These are phyloP conservation scores for Leptoclinus maculatus DNA, from an alignment of 2,797 vertebrate genomes.

Conservation along the genomic window DNA sequence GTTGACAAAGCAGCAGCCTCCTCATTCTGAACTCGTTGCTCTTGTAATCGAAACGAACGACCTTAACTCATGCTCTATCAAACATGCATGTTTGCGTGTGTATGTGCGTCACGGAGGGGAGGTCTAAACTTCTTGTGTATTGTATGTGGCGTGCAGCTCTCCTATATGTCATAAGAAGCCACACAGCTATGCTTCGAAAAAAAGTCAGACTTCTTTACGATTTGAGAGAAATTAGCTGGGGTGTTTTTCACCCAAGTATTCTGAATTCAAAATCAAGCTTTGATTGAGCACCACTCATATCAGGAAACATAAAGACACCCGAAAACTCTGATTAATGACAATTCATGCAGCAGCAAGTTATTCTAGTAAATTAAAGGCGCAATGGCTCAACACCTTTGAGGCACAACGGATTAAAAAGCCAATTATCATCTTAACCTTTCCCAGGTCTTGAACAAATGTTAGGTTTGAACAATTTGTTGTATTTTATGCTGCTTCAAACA, in stretches of 20 bases:
- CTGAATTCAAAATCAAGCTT: slow-evolving; percentile 15
- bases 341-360: slow-evolving; percentile 47
- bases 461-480: slow-evolving; percentile 2
- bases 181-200: neutral
- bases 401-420: slow-evolving; percentile 71
- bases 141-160: neutral
- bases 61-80: slow-evolving; percentile 41
- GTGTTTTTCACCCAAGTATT: neutral
- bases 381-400: slow-evolving; percentile 77
- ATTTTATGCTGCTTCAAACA: slow-evolving; percentile 38
- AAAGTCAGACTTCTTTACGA: neutral
- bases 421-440: slow-evolving; percentile 55
- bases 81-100: slow-evolving; percentile 42
- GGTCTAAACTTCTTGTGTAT: neutral
- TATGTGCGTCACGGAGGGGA: slow-evolving; percentile 29
- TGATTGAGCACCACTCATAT: slow-evolving; percentile 45
- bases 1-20: slow-evolving; percentile 47
- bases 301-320: slow-evolving; percentile 23
- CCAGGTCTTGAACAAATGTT: slow-evolving; percentile 33
- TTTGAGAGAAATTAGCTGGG: neutral
- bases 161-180: neutral
- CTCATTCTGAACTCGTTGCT: slow-evolving; percentile 32
- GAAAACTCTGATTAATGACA: slow-evolving; percentile 29
- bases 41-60: slow-evolving; percentile 17
- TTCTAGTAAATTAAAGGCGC: slow-evolving; percentile 47